A percentile compares a stretch with the other conserved stretches of the same genome.
These are phyloP conservation scores for Oxycera nigricornis DNA, from an alignment of 2,888 invertebrate species.

Conservation along the genomic window DNA sequence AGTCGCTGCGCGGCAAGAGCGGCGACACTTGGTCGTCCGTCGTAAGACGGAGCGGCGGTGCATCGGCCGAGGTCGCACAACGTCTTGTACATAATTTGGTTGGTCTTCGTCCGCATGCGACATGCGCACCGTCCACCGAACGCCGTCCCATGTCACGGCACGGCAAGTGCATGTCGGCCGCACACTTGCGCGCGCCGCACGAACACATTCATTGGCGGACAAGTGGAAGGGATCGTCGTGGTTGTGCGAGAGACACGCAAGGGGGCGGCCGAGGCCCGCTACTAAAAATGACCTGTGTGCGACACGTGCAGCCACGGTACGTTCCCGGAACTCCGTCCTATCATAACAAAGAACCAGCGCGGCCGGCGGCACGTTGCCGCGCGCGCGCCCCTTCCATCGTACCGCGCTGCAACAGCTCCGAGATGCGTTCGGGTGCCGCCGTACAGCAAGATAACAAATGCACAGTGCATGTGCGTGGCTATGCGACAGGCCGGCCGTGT, in stretches of 20 bases:
- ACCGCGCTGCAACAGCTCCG: not conserved
- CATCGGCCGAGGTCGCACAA: not conserved
- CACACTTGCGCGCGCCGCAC: not conserved
- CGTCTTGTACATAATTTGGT: not conserved
- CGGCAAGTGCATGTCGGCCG: not conserved
- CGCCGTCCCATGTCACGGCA: not conserved
- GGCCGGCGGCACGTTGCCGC: not conserved
- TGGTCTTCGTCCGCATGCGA: not conserved
- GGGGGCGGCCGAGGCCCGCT: not conserved
- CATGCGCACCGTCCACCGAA: conserved; percentile 20
- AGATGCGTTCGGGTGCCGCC: not conserved
- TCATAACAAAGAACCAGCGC: not conserved
- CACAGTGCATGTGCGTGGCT: not conserved
- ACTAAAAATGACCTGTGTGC: not conserved
- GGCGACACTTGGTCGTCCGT: no score
- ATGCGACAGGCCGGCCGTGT: not conserved
- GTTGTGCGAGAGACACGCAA: not conserved
- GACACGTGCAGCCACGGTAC: not conserved
- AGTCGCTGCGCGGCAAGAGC: no score
- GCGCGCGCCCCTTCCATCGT: not conserved
- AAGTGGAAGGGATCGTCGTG: not conserved
- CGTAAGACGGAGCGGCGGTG: not conserved
- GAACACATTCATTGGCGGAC: not conserved
- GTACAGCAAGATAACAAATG: not conserved
- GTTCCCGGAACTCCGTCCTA: not conserved